These are phyloP conservation scores for Tortricodes alternella DNA, from an alignment of 2,888 invertebrate genomes.

Conservation along the genomic window DNA sequence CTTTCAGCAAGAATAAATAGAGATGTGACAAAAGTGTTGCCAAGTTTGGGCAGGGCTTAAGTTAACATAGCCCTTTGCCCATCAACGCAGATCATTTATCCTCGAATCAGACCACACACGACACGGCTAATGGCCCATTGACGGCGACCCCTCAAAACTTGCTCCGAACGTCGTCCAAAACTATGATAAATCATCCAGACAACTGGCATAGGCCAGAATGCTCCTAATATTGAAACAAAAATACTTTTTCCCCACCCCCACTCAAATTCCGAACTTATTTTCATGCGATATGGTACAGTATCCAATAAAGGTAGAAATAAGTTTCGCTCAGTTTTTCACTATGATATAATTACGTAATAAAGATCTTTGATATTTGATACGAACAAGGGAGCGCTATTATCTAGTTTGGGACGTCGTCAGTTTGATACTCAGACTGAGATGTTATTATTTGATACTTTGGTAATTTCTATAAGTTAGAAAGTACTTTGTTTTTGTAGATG, in stretches of 20 bases:
- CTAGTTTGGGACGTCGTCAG: not conserved
- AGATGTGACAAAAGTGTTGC: no score
- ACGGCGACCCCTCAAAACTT: conserved; percentile 20
- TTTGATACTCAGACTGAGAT: not conserved
- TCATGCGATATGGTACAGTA: no score
- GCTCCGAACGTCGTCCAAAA: not conserved
- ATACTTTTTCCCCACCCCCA: not conserved
- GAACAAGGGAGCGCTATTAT: conserved; percentile 5
- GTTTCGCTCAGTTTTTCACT: conserved; percentile 1
- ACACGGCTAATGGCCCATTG: conserved; percentile 18
- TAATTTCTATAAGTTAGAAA: no score
- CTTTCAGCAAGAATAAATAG: no score
- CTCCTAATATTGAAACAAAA: conserved; percentile 4
- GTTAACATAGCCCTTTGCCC: conserved; percentile 5
- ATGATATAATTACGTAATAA: conserved; percentile 5
- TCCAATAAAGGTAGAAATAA: not conserved
- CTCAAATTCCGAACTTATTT: not conserved
- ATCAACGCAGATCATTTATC: conserved; percentile 9
- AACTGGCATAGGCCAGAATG: not conserved
- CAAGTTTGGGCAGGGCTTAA: not conserved
- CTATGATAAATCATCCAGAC: conserved; percentile 18
- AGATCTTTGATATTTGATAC: not conserved
- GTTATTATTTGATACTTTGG: not conserved
- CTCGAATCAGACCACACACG: conserved; percentile 3
- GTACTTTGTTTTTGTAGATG: no score